Base-by-base conservation (phyloP, 2,797 vertebrate species). In the Pachyuromys duprasi region DNA sequence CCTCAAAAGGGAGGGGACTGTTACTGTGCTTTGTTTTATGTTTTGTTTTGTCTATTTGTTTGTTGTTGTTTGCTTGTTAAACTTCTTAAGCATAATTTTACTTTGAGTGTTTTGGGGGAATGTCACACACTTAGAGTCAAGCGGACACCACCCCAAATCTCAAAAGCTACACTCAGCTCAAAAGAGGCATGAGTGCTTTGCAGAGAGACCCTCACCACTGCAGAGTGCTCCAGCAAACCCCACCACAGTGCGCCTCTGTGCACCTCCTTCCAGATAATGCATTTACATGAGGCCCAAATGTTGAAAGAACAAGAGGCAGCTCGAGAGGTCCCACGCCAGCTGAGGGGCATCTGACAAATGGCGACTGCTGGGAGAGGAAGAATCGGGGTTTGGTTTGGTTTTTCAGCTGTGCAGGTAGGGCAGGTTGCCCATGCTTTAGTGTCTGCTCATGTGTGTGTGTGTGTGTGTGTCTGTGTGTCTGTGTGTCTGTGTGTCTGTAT, bases 41-140 rank as follows among this genome's bases (percentile, higher is more conserved):
- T 28, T 63, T 24, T 63, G 24, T 63, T 63, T 63, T 67, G 22
- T 67, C 13, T 74, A 24, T 74, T 74, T 39, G 18, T 62, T 62
- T 22, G 60, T 62, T 62, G 62, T 57, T 57, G 55, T 89, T 89
- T 42, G 11, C 39, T 92, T 78, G 20, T 8, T 90, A 76, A 82
- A 45, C 72, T 70, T 88, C 60, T 93, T 20, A 83, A 90, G 11
- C 13, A 62, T 24, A 89, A 5, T 86, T 57, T 72, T 28, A 26
- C 86, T 89, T 45, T 67, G 63, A 86, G 31, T 15, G 22, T 74
- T 97, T 89, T 33, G 26, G 76, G 62, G 84, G 82, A 86, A 76
- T 42, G 1, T 45, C 63, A 39, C 20, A n/a, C 69, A 14, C 5
- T 22, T 79, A 70, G 17, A 42, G 22, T 96, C 9, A 72, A 86